Evolutionary conservation across 2,113 vertebrate species (phyloP).

Genomic region (Promerops cafer): DNA sequence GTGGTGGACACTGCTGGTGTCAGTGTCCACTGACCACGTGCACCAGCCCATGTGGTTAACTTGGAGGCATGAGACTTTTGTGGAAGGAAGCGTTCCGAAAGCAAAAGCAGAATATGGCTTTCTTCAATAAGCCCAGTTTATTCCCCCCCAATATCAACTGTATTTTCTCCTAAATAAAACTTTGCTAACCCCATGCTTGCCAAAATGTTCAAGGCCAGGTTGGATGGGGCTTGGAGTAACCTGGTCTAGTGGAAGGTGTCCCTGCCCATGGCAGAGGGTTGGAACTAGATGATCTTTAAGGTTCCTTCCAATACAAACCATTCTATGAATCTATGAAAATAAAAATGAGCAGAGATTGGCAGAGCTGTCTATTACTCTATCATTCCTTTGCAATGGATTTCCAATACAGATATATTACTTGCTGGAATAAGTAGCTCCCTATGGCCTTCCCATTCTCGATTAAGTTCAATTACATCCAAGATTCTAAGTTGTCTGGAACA

Average conservation of each 20-base stretch:
- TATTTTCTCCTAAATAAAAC: neutral
- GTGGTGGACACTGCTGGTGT: neutral
- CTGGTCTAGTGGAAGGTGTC: neutral
- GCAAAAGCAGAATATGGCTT: neutral
- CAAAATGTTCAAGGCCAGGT: neutral
- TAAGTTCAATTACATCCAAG: neutral
- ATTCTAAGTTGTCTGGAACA: neutral
- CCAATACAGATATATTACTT: neutral
- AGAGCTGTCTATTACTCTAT: neutral
- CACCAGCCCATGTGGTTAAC: neutral
- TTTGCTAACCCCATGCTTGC: neutral
- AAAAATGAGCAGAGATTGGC: neutral
- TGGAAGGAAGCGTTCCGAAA: neutral
- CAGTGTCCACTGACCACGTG: neutral
- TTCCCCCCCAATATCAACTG: neutral
- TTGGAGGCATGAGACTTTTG: neutral
- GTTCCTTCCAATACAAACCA: neutral
- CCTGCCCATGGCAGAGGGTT: neutral
- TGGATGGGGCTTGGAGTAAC: neutral
- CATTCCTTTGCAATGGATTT: neutral
- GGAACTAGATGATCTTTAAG: neutral
- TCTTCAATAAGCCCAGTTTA: neutral
- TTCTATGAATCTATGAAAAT: neutral
- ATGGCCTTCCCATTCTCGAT: neutral
- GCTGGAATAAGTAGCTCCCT: neutral